A percentile compares a stretch with the other conserved stretches of the same genome.
Evolutionary conservation across 2,888 invertebrate species (phyloP).

Genomic region (Orthosia incerta): DNA sequence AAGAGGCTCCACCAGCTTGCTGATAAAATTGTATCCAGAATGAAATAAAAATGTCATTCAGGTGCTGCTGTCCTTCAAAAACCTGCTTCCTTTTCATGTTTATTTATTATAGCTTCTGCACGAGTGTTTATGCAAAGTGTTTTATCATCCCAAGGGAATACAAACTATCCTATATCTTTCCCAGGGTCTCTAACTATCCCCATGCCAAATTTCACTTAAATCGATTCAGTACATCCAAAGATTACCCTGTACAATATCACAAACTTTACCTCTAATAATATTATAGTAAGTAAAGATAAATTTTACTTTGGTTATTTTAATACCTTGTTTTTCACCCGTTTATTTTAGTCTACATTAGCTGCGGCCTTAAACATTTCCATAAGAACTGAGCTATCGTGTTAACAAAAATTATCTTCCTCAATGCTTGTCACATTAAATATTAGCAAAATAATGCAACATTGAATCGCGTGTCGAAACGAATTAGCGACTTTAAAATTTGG

Average conservation of each 20-base stretch:
- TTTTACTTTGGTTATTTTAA: not conserved
- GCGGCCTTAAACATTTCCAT: constrained; percentile 37
- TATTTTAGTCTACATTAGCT: constrained; percentile 11
- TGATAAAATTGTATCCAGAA: not conserved
- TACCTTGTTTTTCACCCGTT: not conserved
- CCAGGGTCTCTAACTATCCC: too few species aligned
- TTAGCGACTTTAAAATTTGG: constrained; percentile 47
- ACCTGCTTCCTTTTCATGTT: not conserved
- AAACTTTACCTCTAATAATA: too few species aligned
- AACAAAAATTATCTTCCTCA: constrained; percentile 41
- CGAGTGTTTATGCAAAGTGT: too few species aligned
- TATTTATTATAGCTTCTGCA: too few species aligned
- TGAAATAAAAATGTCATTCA: not conserved
- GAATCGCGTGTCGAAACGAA: constrained; percentile 51
- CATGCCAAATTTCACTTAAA: too few species aligned
- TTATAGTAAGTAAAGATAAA: not conserved
- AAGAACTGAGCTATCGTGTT: constrained; percentile 38
- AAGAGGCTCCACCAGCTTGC: not conserved
- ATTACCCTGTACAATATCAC: too few species aligned
- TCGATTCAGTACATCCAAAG: too few species aligned
- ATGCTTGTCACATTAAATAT: constrained; percentile 58
- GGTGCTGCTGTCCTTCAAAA: not conserved
- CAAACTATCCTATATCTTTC: too few species aligned
- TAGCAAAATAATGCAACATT: constrained; percentile 46
- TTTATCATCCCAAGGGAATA: too few species aligned